Percentiles rank a stretch among this genome's conserved stretches.
These are phyloP conservation scores for Calliphora vomitoria DNA, from an alignment of 2,888 invertebrate genomes.

Conservation along the genomic window DNA sequence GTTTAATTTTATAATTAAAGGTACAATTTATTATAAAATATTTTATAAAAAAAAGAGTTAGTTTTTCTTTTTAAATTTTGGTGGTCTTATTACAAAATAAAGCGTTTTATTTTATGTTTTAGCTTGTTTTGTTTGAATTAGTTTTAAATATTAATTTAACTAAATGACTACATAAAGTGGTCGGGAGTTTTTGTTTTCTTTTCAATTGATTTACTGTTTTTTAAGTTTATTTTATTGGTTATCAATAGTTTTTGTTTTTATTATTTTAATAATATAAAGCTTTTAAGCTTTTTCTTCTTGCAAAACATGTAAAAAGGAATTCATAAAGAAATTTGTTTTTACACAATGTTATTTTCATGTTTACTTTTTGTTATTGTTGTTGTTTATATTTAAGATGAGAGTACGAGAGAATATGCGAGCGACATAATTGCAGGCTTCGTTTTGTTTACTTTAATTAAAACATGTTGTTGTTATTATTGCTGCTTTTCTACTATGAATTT, in stretches of 20 bases:
- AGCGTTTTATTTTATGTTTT: conserved; percentile 43
- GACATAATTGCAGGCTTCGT: too few relatives aligned
- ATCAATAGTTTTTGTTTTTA: neutral
- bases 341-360: conserved; percentile 35
- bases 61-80: neutral
- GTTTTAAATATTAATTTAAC: conserved; percentile 51
- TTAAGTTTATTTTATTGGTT: neutral
- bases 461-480: too few relatives aligned
- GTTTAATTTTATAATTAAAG: neutral
- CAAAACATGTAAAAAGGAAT: neutral
- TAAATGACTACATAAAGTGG: conserved; percentile 44
- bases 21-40: neutral
- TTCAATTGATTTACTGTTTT: neutral
- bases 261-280: conserved; percentile 27
- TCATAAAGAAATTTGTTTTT: neutral
- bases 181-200: neutral
- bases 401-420: too few relatives aligned
- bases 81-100: conserved; percentile 50
- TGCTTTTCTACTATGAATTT: too few relatives aligned
- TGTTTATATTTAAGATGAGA: too few relatives aligned
- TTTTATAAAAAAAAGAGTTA: neutral
- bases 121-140: conserved; percentile 19
- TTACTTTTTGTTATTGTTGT: neutral
- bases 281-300: conserved; percentile 28
- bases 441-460: too few relatives aligned